Base-by-base conservation (phyloP, 2,797 vertebrate species). In the Crenuchus spilurus region DNA sequence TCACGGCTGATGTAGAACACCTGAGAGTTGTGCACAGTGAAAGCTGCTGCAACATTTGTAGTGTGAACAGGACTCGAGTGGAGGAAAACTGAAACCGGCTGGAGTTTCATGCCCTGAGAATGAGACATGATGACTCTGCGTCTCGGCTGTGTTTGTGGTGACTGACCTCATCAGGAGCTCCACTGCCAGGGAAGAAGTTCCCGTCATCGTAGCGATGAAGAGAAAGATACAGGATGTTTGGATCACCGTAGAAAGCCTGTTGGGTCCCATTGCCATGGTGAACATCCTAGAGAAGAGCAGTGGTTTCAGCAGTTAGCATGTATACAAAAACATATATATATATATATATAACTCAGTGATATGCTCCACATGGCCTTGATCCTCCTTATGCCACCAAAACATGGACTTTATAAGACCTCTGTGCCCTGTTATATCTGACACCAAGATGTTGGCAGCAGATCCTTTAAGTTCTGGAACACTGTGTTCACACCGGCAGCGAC, bases 211-310 rank as follows among this genome's bases (percentile, higher is more conserved):
- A 99, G 87, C 97, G 97, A 83, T 99, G 97, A 61, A 99, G 89
- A 0, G 97, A 99, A 85, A 99, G 80, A 26, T 99, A 99, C 41
- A 99, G 94, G 51, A 99, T 89, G 0, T 88, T 95, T 37, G 97
- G 96, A 78, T 99, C 96, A 0, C 87, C 77, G 89, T 99, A 99
- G 92, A 99, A 99, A 48, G 97, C 97, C 85, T 99, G 97, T 83
- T 99, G 97, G 35, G 97, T 99, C 62, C 97, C 97, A 0, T 99
- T 99, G 18, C 97, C 97, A 0, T 99, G 97, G 87, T 99, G 97
- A 72, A 99, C 96, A 61, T 99, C 97, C 97, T 99, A 75, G 0
- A 64, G 24, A 24, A 75, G 26, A 60, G 67, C 20, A 35, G 26
- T 16, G 11, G 11, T 62, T 46, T 49, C 10, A 75, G 18, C 31